Conservation (phyloP, 1,140 invertebrate genomes). For the Zaprionus capensis region DNA sequence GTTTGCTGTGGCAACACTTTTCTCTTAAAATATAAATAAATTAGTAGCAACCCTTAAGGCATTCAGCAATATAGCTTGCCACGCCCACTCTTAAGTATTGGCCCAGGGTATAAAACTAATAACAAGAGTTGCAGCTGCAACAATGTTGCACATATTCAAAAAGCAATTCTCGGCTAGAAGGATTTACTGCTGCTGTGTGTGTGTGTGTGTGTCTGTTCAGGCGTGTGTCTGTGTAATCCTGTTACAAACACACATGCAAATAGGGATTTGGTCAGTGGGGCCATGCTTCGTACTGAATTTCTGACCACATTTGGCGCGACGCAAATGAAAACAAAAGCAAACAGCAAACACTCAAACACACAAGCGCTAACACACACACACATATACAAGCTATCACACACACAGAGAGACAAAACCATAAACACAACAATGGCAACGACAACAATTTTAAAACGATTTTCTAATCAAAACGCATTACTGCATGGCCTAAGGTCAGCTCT, state of each 20-base stretch:
- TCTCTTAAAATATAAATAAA: not conserved
- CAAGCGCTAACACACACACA: not conserved
- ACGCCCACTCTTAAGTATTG: not conserved
- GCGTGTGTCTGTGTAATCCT: conserved; percentile 23
- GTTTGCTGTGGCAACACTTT: not conserved
- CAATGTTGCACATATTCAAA: conserved; percentile 71
- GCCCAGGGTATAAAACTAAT: conserved; percentile 24
- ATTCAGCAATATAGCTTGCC: not conserved
- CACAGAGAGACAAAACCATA: conserved; percentile 31
- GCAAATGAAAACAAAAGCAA: conserved; percentile 53
- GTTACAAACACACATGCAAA: conserved; percentile 37
- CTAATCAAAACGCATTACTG: conserved; percentile 75
- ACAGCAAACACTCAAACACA: conserved; percentile 23
- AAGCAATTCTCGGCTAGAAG: conserved; percentile 71
- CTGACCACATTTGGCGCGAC: conserved; percentile 40
- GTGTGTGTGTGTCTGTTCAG: not conserved
- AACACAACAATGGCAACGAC: conserved; percentile 32
- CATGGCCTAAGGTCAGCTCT: conserved; percentile 13
- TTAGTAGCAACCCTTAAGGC: not conserved
- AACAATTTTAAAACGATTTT: conserved; percentile 76
- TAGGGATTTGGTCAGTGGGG: conserved; percentile 31
- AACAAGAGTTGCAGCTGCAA: conserved; percentile 38
- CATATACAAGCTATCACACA: conserved; percentile 15
- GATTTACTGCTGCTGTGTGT: conserved; percentile 20
- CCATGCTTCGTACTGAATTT: conserved; percentile 13